Evolutionary conservation across 2,113 vertebrate species (phyloP), one percentile per base, ranked within the genome.

Genomic region (Eulemur rufifrons): DNA sequence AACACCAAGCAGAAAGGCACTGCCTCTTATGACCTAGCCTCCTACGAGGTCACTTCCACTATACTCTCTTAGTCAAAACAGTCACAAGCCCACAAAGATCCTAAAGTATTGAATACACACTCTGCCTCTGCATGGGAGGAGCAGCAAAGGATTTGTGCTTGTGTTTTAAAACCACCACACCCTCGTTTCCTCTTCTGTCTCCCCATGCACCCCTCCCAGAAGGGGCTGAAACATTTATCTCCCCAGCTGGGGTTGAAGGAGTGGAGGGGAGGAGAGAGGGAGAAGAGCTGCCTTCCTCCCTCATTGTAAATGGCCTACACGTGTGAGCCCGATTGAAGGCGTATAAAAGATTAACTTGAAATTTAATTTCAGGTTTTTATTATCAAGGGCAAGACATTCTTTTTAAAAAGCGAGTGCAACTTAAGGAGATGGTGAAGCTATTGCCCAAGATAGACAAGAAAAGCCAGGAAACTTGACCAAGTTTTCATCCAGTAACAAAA

Each of bases 401-500:
- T 93, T 89, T 93, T 13, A 29, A 47, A 47, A 84, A 66, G 32
- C 54, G 6, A 86, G 9, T 69, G 5, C 12, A 47, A 18, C 29
- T 77, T 78, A 66, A 54, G 50, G 66, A 91, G 45, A 76, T 69
- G 29, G 15, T 37, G 76, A 87, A 95, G 50, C 42, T 74, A 42
- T 77, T 83, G 64, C 20, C 9, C 34, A 74, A 71, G 21, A 47
- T 7, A 81, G 18, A 69, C 34, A 89, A 71, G 32, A 76, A 91
- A 94, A 81, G 11, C 23, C 42, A 76, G 17, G 47, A 42, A 80
- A 81, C 3, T 25, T 74, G 6, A 64, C 23, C 3, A 80, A 93
- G 15, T 63, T 81, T 97, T 91, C 64, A 91, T 47, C 10, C 21
- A 76, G 66, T 77, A 93, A 78, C 39, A 78, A 94, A 94, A 78